These are phyloP conservation scores for Delia radicum DNA, from an alignment of 1,140 invertebrate genomes.

Conservation along the genomic window DNA sequence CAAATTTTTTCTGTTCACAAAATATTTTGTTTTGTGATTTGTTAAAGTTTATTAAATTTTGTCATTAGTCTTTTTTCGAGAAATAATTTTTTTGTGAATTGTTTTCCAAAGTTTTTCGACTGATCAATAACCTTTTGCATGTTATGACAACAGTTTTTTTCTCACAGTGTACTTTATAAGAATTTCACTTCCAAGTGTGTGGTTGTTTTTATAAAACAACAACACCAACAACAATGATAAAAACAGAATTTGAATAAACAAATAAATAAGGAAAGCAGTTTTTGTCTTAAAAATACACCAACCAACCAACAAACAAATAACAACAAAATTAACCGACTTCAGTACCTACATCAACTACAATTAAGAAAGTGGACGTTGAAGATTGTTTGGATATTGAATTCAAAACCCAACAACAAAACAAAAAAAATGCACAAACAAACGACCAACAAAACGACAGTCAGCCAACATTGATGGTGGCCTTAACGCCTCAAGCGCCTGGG, in stretches of 20 bases:
- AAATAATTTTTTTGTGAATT: too few relatives aligned
- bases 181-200: neutral
- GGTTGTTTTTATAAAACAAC: neutral
- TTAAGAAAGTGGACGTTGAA: slow-evolving; percentile 18
- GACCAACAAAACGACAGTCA: neutral
- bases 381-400: slow-evolving; percentile 12
- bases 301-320: neutral
- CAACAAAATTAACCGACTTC: slow-evolving; percentile 12
- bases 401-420: neutral
- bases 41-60: too few relatives aligned
- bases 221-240: neutral
- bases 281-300: neutral
- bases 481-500: slow-evolving; percentile 15
- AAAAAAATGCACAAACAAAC: neutral
- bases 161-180: neutral
- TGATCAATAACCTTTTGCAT: too few relatives aligned
- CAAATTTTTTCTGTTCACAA: too few relatives aligned
- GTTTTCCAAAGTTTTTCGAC: too few relatives aligned
- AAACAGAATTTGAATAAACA: neutral
- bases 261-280: slow-evolving; percentile 20
- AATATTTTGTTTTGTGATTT: too few relatives aligned
- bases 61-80: too few relatives aligned
- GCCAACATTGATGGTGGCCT: slow-evolving; percentile 18
- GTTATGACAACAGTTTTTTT: neutral
- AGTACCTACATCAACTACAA: slow-evolving; percentile 23